Base-by-base conservation (phyloP, 2,113 vertebrate genomes). In the Calonectris borealis region DNA sequence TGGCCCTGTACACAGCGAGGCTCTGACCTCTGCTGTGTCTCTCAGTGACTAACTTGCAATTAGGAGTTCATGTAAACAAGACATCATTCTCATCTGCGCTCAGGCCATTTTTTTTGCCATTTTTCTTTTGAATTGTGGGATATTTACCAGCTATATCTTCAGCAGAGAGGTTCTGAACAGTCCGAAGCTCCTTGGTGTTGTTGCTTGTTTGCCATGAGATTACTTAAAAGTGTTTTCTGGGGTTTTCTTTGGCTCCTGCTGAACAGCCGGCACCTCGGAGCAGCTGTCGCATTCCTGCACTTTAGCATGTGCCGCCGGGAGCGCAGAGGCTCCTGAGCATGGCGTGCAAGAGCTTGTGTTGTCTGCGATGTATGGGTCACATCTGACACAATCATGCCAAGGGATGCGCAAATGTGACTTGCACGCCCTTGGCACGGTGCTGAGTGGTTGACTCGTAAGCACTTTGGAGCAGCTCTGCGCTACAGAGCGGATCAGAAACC, bases 241-340 rank as follows among this genome's bases (percentile, higher is more conserved):
- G 27, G 8, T 27, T 40, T 62, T 4, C 42, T 48, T 54, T 10
- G 11, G 10, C 15, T 38, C 13, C n/a, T 17, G 34, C 21, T 9
- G 14, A 46, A 3, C n/a, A 19, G 60, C 31, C 2, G 3, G 25
- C 5, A 13, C 64, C 52, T 36, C 5, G 5, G 31, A 27, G 40
- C 15, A 9, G 48, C 60, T 11, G 18, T 8, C 3, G 0, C 2
- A 3, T 27, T 36, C 65, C 58, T 22, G 46, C 11, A 0, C 14
- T 6, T 12, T 2, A 16, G 48, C 9, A 2, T 9, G 65, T 4
- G 40, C 65, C 2, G 3, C 14, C 2, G 1, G n/a, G 24, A 24
- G 72, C 36, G 55, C 49, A 51, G 65, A 3, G 48, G 42, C 55
- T 9, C 72, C 80, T 4, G 29, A 14, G 48, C 24, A 2, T 1